These are phyloP conservation scores for Pachymerium ferrugineum DNA, from an alignment of 2,888 invertebrate genomes.

Conservation along the genomic window DNA sequence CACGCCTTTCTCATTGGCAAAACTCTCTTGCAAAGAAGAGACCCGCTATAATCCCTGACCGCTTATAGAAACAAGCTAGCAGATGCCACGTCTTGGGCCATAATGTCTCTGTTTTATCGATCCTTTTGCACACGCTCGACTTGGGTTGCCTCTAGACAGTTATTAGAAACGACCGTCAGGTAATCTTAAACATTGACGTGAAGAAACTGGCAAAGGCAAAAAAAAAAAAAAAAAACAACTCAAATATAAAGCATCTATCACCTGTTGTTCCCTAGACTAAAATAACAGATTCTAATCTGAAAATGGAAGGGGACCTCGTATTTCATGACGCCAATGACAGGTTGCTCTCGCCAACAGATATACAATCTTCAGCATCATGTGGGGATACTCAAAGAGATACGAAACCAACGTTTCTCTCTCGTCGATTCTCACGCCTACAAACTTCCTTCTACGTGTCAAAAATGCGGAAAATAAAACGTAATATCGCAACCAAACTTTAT, in stretches of 20 bases:
- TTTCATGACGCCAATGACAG: constrained; percentile 21
- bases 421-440: background rate
- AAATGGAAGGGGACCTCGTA: constrained; percentile 27
- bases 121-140: constrained; percentile 15
- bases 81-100: background rate
- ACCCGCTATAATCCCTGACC: constrained; percentile 23
- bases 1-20: constrained; percentile 2
- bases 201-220: background rate
- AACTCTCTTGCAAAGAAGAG: background rate
- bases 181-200: constrained; percentile 19
- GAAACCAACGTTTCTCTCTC: constrained; percentile 9
- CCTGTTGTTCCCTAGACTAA: constrained; percentile 24
- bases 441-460: constrained; percentile 14
- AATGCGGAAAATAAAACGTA: background rate
- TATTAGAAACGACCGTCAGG: constrained; percentile 24
- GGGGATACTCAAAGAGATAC: constrained; percentile 1
- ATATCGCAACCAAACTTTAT: no score
- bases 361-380: constrained; percentile 14
- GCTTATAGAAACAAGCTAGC: constrained; percentile 25
- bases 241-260: constrained; percentile 11
- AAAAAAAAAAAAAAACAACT: background rate
- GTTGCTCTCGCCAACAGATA: constrained; percentile 22
- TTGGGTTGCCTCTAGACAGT: constrained; percentile 16
- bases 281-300: constrained; percentile 24
- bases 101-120: constrained; percentile 27